These are phyloP conservation scores for Neocrepidodera transversa DNA, from an alignment of 2,888 invertebrate genomes.

Conservation along the genomic window DNA sequence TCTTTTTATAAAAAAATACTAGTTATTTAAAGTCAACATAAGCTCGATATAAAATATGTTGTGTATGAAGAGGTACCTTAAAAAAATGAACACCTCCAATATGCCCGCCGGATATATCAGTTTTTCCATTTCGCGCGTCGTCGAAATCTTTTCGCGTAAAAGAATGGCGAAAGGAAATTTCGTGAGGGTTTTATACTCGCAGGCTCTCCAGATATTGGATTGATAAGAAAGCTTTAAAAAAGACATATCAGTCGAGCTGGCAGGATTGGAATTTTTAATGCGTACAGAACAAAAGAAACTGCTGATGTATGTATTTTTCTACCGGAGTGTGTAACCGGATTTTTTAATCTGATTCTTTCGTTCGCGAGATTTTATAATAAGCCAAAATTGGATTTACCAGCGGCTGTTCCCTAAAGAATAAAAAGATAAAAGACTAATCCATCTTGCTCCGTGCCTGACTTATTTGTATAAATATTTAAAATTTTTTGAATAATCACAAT, in stretches of 20 bases:
- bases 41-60: not conserved
- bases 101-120: not conserved
- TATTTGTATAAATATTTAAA: too few species aligned
- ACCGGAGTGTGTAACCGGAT: not conserved
- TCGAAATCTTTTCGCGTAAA: not conserved
- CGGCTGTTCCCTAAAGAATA: too few species aligned
- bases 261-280: slow-evolving; percentile 9
- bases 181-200: slow-evolving; percentile 7
- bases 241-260: slow-evolving; percentile 1
- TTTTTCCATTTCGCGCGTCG: not conserved
- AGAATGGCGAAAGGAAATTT: slow-evolving; percentile 15
- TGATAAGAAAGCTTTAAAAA: slow-evolving; percentile 17
- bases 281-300: slow-evolving; percentile 3
- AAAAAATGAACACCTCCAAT: slow-evolving; percentile 1
- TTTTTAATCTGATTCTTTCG: too few species aligned
- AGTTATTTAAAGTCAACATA: not conserved
- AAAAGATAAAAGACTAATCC: too few species aligned
- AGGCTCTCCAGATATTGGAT: slow-evolving; percentile 11
- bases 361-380: too few species aligned
- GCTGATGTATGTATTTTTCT: slow-evolving; percentile 1
- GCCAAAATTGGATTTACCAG: too few species aligned
- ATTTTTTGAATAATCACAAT: too few species aligned
- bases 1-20: too few species aligned
- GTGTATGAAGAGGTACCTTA: not conserved
- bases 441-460: too few species aligned